Base-by-base conservation (phyloP, 2,888 invertebrate genomes). In the Mythimna lalbum region DNA sequence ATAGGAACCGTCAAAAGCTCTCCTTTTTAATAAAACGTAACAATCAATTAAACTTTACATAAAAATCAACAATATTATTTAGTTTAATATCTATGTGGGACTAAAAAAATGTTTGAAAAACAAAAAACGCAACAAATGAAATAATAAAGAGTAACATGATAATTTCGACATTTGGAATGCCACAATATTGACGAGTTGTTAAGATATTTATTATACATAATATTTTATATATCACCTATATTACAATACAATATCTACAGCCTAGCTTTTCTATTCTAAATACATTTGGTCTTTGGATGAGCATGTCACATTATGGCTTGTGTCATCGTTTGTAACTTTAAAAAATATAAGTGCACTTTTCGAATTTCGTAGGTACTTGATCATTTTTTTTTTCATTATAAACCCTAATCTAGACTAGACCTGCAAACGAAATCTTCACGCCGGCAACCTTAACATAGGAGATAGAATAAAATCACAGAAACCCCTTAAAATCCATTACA, bases 201-300 rank as follows among this genome's bases (percentile, higher is more conserved):
- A 86, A 86, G 86, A 90, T 87, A 89, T 87, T 80, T 83, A 78
- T 72, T 63, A 87, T 88, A 88, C 62, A 87, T 86, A 83, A 69
- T 78, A 83, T 85, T 84, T 87, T 85, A 86, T 88, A 89, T 90
- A 92, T 90, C 87, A 90, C 88, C 90, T 91, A 91, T 89, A 84
- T 90, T 91, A 92, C 84, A 90, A 91, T 91, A 92, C 87, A 91
- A 90, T 91, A 90, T 89, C 93, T 94, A 95, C 88, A 91, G 87
- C 89, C 94, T 95, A 95, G 93, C 92, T 84, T 93, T 83, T 90
- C 90, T 95, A 94, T 89, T 90, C 93, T 95, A 95, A 92, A 92
- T 92, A 94, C 93, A 94, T 94, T 95, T 95, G 95, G 95, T 96
- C 95, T 96, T 95, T 95, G 95, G 95, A 94, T 95, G 95, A 95